Percentiles rank a stretch among this genome's conserved stretches.
phyloP scores from a whole-genome alignment of 2,888 invertebrate species.

The Dexiosoma caninum region DNA sequence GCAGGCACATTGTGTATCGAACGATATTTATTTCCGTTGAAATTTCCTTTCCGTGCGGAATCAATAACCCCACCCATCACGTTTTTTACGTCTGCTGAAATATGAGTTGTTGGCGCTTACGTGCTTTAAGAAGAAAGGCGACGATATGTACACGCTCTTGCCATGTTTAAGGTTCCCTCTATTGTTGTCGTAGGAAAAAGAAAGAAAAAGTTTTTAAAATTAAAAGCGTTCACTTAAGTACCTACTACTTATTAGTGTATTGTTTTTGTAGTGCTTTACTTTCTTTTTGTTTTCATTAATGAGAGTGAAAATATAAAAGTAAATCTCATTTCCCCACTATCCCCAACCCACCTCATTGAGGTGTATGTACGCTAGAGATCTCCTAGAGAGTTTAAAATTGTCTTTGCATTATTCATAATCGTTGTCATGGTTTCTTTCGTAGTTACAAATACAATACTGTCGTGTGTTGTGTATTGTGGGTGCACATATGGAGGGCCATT shows the following conservation, averaged over 20 bases:
- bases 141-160: slow-evolving; percentile 27
- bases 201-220: neutral
- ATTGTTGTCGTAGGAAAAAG: neutral
- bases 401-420: slow-evolving; percentile 16
- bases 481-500: neutral
- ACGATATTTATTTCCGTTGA: no score
- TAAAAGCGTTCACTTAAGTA: no score
- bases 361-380: neutral
- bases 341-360: neutral
- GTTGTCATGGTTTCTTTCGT: neutral
- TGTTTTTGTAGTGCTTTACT: slow-evolving; percentile 6
- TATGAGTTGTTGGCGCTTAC: no score
- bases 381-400: slow-evolving; percentile 7
- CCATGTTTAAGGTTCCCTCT: slow-evolving; percentile 26
- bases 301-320: slow-evolving; percentile 9
- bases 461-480: neutral
- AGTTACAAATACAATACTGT: neutral
- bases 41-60: no score
- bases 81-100: no score
- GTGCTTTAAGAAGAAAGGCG: no score
- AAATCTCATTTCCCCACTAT: neutral
- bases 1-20: no score
- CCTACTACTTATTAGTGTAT: slow-evolving; percentile 4
- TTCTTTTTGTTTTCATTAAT: slow-evolving; percentile 30
- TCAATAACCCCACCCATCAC: no score